A percentile compares a stretch with the other conserved stretches of the same genome.
These are phyloP conservation scores for Mastomys coucha DNA, from an alignment of 2,113 vertebrate genomes.

Conservation along the genomic window DNA sequence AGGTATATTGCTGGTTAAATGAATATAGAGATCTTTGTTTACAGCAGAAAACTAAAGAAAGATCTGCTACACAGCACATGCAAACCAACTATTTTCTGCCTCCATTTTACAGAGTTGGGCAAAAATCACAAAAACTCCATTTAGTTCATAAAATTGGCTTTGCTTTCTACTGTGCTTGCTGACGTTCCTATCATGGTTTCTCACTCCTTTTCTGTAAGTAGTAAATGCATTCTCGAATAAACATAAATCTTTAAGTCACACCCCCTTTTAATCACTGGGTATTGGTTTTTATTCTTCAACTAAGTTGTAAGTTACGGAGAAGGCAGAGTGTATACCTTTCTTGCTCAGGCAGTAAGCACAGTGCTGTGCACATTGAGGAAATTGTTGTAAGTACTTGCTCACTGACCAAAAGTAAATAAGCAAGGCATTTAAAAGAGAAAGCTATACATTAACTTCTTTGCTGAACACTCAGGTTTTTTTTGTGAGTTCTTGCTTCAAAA, in stretches of 20 bases:
- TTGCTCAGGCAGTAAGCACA: neutral
- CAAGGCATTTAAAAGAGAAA: neutral
- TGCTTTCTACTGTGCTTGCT: constrained; percentile 59
- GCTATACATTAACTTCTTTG: constrained; percentile 15
- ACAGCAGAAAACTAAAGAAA: constrained; percentile 17
- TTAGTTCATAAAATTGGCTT: constrained; percentile 50
- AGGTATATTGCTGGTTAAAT: neutral
- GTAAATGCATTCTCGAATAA: constrained; percentile 43
- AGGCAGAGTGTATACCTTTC: neutral
- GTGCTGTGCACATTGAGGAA: neutral
- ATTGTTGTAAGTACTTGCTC: neutral
- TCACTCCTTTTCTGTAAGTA: constrained; percentile 23
- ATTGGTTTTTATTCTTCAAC: constrained; percentile 22
- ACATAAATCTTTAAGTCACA: neutral
- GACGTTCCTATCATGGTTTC: neutral
- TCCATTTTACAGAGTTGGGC: constrained; percentile 5
- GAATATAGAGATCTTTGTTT: neutral
- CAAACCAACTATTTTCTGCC: neutral
- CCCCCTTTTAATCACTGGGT: neutral
- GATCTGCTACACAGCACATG: neutral
- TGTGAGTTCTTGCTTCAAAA: constrained; percentile 15
- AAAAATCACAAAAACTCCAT: constrained; percentile 60
- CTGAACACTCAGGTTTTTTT: constrained; percentile 14
- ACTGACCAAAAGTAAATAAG: constrained; percentile 35
- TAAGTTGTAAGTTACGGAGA: neutral